Base-by-base conservation (phyloP, 2,113 vertebrate genomes). In the Poecilia latipinna region DNA sequence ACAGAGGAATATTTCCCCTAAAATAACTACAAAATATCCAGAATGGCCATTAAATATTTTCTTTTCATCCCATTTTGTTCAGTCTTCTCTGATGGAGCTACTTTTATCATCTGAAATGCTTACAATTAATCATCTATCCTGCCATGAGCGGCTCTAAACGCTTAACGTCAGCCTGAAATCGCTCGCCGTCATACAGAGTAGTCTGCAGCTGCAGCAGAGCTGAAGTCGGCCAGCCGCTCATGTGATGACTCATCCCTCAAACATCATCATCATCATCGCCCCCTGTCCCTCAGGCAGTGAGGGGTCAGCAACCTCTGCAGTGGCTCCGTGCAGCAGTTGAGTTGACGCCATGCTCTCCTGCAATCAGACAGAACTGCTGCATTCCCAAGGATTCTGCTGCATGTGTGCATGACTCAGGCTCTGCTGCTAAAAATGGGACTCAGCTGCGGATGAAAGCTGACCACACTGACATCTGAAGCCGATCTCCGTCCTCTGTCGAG, bases 161-260 rank as follows among this genome's bases (percentile, higher is more conserved):
- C 51, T n/a, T n/a, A 24, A 57, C 51, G 3, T 57, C 51, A n/a
- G 11, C 12, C 28, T 51, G 8, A 19, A 44, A 68, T 42, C 8
- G n/a, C n/a, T 51, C 66, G 4, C 17, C 7, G 44, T 37, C 31
- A 35, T 24, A 64, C 67, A 64, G 44, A 72, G 15, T 33, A 22
- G 68, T 39, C 64, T 33, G 48, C 48, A 4, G n/a, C 70, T 22
- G 61, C 61, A 26, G 33, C 61, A 61, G 44, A 54, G 51, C 51
- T 57, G 51, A 35, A n/a, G 74, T 42, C 74, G 62, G 60, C 24
- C 12, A n/a, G 39, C 65, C 31, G 37, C 26, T 63, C 7, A 64
- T 33, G 37, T 33, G 71, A 74, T 74, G 77, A 68, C 65, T 79
- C 77, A 74, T 51, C 19, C 31, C 28, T 79, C 42, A 39, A 61